Conservation (phyloP, 2,113 vertebrate genomes). For the Falcunculus frontatus region DNA sequence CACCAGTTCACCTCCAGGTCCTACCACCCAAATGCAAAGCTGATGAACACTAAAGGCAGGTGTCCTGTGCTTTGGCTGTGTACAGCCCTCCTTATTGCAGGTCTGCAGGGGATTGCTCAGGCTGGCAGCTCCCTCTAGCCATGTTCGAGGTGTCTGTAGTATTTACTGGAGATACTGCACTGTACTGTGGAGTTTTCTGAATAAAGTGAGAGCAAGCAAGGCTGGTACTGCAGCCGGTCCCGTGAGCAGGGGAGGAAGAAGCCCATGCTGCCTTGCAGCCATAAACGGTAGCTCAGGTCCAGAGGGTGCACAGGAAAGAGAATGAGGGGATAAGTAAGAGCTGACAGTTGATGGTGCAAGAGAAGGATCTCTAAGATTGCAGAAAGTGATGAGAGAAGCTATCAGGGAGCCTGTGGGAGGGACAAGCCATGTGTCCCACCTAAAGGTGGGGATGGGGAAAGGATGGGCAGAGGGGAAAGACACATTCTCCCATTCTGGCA, state of each 20-base stretch:
- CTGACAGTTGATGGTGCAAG: not conserved
- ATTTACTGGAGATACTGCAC: not conserved
- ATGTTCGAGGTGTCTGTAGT: not conserved
- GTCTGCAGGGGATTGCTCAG: not conserved
- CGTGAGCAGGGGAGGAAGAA: not conserved
- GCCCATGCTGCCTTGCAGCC: not conserved
- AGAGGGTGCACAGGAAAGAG: not conserved
- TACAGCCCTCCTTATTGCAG: not conserved
- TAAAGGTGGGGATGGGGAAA: not conserved
- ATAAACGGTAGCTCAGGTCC: not conserved
- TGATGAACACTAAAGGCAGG: not conserved
- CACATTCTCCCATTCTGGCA: rapidly evolving
- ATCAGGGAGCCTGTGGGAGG: not conserved
- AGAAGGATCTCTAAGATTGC: not conserved
- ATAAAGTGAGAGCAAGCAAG: not conserved
- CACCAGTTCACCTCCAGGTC: not conserved
- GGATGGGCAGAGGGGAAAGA: not conserved
- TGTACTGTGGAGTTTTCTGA: not conserved
- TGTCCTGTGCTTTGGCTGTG: not conserved
- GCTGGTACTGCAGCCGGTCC: not conserved
- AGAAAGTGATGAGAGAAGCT: not conserved
- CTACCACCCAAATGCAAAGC: not conserved
- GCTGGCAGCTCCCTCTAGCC: not conserved
- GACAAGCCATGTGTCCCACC: not conserved
- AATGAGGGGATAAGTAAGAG: not conserved